A percentile compares a stretch with the other conserved stretches of the same genome.
phyloP scores from a whole-genome alignment of 2,797 vertebrate species.

The Lutjanus argentimaculatus region DNA sequence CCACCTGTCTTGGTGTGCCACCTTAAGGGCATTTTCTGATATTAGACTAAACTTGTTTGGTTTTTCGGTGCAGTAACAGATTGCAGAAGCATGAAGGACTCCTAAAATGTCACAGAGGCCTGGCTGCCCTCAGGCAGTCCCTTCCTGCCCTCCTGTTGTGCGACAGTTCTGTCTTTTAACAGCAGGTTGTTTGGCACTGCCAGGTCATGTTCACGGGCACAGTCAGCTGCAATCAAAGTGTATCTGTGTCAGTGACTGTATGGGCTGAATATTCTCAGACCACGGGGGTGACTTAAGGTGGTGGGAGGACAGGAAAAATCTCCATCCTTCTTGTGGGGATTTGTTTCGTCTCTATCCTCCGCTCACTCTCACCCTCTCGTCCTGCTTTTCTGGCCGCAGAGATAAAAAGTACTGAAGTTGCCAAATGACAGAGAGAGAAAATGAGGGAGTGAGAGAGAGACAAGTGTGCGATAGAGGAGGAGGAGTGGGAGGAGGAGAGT shows the following conservation, averaged over 20 bases:
- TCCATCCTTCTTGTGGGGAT: conserved; percentile 44
- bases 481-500: conserved; percentile 72
- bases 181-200: conserved; percentile 69
- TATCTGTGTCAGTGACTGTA: conserved; percentile 47
- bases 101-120: conserved; percentile 73
- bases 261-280: conserved; percentile 35
- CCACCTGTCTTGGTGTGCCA: conserved; percentile 33
- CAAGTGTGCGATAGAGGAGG: conserved; percentile 67
- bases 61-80: conserved; percentile 61
- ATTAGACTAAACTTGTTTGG: conserved; percentile 46
- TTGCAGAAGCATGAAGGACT: conserved; percentile 66
- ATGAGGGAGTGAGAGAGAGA: conserved; percentile 60
- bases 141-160: conserved; percentile 68
- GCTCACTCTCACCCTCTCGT: conserved; percentile 55
- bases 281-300: conserved; percentile 29
- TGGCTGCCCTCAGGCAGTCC: conserved; percentile 64
- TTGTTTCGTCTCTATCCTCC: conserved; percentile 42
- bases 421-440: conserved; percentile 67
- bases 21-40: conserved; percentile 46
- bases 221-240: conserved; percentile 66
- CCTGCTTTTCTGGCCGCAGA: conserved; percentile 51
- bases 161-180: conserved; percentile 71
- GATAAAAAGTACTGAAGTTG: conserved; percentile 66
- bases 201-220: conserved; percentile 65
- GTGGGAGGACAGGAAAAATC: conserved; percentile 38